Percentiles rank a stretch among this genome's conserved stretches.
Evolutionary conservation across 2,113 vertebrate species (phyloP).

Genomic region (Actenoides hombroni): DNA sequence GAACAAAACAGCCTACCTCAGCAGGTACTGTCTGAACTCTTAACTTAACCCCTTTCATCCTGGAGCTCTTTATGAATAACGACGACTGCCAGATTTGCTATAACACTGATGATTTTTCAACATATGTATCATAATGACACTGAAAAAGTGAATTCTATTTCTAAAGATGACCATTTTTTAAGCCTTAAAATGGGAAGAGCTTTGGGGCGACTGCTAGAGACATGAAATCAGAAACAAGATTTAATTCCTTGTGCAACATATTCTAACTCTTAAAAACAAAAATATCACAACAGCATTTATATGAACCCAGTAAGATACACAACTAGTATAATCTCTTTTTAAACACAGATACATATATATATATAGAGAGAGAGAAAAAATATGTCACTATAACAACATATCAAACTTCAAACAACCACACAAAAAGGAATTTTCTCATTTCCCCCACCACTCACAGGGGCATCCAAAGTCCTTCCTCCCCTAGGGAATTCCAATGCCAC

Average conservation of each 20-base stretch:
- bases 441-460: neutral
- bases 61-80: neutral
- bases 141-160: neutral
- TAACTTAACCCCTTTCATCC: constrained; percentile 11
- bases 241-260: neutral
- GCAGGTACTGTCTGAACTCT: neutral
- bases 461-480: neutral
- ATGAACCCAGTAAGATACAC: neutral
- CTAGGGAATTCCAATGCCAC: neutral
- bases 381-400: neutral
- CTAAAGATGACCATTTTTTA: neutral
- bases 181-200: neutral
- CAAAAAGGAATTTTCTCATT: neutral
- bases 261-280: neutral
- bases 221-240: neutral
- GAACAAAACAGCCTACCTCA: constrained; percentile 37
- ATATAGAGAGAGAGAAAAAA: neutral
- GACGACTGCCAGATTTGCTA: neutral
- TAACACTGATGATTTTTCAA: neutral
- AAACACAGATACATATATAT: neutral
- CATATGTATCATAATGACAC: neutral
- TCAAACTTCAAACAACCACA: neutral
- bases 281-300: neutral
- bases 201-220: neutral
- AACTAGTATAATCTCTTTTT: neutral